Evolutionary conservation across 2,113 vertebrate genomes (phyloP), one percentile per base, ranked within the genome.

Genomic region (Psammodynastes pulverulentus): DNA sequence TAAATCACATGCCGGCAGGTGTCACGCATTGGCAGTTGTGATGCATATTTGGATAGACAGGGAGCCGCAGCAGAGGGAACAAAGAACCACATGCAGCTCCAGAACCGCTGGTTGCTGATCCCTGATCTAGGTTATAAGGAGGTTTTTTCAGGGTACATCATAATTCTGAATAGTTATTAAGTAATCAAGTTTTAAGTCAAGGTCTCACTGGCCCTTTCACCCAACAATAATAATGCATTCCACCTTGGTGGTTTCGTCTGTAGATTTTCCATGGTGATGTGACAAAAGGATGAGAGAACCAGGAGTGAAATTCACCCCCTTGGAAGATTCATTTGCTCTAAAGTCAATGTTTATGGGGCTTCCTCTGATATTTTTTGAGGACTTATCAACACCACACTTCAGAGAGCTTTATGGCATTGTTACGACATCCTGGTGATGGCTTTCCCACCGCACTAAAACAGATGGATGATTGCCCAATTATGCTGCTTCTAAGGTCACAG

Each of bases 261-360:
- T 62, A 92, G 53, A 89, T 92, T 88, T 92, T 86, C 54, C 48
- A 34, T 1, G 15, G 53, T n/a, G 88, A 92, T 13, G 12, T 89
- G 88, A 92, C 88, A 89, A 89, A 89, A 89, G 88, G 88, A 92
- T 86, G 67, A n/a, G 87, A 85, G 29, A n/a, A 10, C n/a, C 52
- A 21, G 91, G 62, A 39, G n/a, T 2, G 1, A 85, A 51, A 85
- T 46, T 43, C 72, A 58, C 72, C 24, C 8, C 15, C 7, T 51
- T 92, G 51, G 91, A 89, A 89, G 88, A 84, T 29, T 24, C 88
- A 92, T 92, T 92, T 62, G 45, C 58, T 52, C 79, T 34, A 88
- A 92, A 92, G 88, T 34, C 79, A 49, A 86, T 51, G 88, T 92
- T 92, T 92, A 92, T 92, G 86, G 88, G 88, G n/a, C 88, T 92